Base-by-base conservation (phyloP, 2,797 vertebrate genomes). In the Parambassis ranga region DNA sequence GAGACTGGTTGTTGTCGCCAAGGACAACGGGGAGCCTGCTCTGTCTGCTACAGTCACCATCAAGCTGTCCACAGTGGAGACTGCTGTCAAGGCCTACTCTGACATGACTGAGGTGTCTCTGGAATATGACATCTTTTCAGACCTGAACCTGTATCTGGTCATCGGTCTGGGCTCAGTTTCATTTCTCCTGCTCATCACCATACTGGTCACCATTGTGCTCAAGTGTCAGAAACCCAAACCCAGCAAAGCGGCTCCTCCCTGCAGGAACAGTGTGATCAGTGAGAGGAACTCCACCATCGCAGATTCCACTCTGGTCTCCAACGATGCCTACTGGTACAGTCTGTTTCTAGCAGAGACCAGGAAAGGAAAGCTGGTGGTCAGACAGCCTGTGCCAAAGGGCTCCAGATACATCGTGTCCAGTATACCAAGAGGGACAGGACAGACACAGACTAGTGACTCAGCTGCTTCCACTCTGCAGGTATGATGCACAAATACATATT, bases 351-450 rank as follows among this genome's bases (percentile, higher is more conserved):
- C 77, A 19, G 79, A 85, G 75, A 81, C 83, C 44, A 75, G 83
- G 67, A 86, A 86, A 73, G 83, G 81, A 59, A 86, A 86, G 60
- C 6, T 86, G 65, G 78, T 86, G 23, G 71, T 83, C 5, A 80
- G 84, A 76, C 84, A 83, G 70, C 76, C 78, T 53, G 57, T 71
- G 41, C 82, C 87, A 49, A 89, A 87, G 60, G 81, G 85, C 13
- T 58, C 78, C 52, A 82, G 86, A 28, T 90, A 86, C 70, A 77
- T 86, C 6, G 86, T 87, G 57, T 90, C 82, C 60, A 87, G 85
- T 60, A 10, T 87, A 51, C 82, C 77, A 22, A 79, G 82, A 35
- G 78, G 82, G 38, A 84, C 74, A 31, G 84, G 75, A 15, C 6
- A 78, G 39, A 69, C 71, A 4, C 78, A 85, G 16, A 81, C 82